Conservation (phyloP, 1,140 invertebrate species). For the Delia radicum region DNA sequence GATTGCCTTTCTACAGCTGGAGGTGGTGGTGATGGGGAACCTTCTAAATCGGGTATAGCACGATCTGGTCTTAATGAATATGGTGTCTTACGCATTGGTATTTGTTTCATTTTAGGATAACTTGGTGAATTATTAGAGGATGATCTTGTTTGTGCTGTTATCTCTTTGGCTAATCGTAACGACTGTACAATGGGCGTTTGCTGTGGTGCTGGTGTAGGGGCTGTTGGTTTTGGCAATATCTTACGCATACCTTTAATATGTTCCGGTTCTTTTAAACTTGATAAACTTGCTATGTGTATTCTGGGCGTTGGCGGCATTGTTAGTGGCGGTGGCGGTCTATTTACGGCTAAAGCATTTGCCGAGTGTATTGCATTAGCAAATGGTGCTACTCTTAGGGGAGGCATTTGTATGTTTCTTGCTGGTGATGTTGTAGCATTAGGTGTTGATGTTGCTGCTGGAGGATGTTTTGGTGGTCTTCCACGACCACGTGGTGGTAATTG, state of each 20-base stretch:
- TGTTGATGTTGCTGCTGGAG: conserved; percentile 6
- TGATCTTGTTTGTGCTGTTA: conserved; percentile 34
- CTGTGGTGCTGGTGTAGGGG: background rate
- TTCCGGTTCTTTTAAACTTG: background rate
- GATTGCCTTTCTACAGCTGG: background rate
- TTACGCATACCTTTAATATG: no score
- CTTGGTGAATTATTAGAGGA: background rate
- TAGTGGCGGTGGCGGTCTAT: conserved; percentile 32
- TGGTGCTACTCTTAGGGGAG: conserved; percentile 37
- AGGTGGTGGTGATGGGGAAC: conserved; percentile 39
- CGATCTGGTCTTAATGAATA: conserved; percentile 42
- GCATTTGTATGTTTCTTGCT: conserved; percentile 23
- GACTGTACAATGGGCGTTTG: conserved; percentile 35
- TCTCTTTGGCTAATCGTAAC: conserved; percentile 30
- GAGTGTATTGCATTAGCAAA: conserved; percentile 29
- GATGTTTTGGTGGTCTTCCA: background rate
- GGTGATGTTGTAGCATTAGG: background rate
- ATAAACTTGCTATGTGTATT: background rate
- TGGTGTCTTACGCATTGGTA: conserved; percentile 42
- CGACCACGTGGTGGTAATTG: background rate
- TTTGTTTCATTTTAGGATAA: conserved; percentile 36
- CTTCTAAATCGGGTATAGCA: conserved; percentile 30
- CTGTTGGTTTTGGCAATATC: no score
- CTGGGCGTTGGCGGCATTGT: conserved; percentile 12
- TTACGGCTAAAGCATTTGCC: background rate